Base-by-base conservation (phyloP, 1,140 invertebrate species). In the Drosophila arawakana region DNA sequence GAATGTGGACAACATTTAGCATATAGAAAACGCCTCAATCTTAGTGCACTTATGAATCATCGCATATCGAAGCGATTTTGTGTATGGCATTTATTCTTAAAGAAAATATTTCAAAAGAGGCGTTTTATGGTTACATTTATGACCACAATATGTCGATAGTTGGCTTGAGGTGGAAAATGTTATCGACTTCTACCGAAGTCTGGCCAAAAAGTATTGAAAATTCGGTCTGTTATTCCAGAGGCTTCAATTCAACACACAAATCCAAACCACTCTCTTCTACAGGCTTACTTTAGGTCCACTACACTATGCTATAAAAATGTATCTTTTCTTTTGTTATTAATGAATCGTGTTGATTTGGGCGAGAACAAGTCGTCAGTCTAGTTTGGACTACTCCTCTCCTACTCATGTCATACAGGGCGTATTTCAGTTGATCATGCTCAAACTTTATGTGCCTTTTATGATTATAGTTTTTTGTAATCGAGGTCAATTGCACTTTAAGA, bases 401-500 rank as follows among this genome's bases (percentile, higher is more conserved):
- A 41, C 11, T 10, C 39, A 11, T 11, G 1, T 2, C 11, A n/a
- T 50, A 50, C 10, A 30, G 21, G 25, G 47, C 34, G 34, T 52
- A n/a, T 35, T 2, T 7, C 1, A 1, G 5, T 52, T 30, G n/a
- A 52, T 18, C 13, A 39, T 13, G 0, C 52, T 55, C n/a, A 1
- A 15, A 39, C 11, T 44, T 21, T 13, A 39, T 59, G 44, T 46
- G 10, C 13, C 30, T 55, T 60, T 61, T 73, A 69, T 69, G 54
- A 65, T 52, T 67, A 11, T 30, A 21, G 6, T 18, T 25, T 15
- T 44, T 61, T 25, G 57, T 41, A 73, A 69, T 55, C 65, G 71
- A 30, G 71, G 71, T 69, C 71, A 69, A 61, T 61, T 73, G 71
- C 55, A 55, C 65, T 69, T 69, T 15, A 47, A 68, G 65, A 39